These are phyloP conservation scores for Bombylius discolor DNA, from an alignment of 2,888 invertebrate species.

Conservation along the genomic window DNA sequence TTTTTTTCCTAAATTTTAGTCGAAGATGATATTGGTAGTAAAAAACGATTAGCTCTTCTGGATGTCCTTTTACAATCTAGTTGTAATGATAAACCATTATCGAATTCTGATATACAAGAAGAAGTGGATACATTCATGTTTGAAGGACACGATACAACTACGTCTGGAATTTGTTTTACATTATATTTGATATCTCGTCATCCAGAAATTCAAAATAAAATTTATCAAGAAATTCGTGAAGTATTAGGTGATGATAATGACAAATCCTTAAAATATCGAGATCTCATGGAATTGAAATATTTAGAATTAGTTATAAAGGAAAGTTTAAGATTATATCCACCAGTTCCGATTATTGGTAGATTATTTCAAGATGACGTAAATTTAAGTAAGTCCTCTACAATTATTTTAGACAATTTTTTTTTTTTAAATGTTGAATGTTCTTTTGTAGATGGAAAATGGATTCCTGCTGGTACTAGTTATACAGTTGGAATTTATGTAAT, in stretches of 20 bases:
- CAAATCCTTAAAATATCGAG: constrained; percentile 15
- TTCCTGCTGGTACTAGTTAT: constrained; percentile 27
- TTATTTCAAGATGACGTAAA: constrained; percentile 39
- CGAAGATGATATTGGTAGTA: constrained; percentile 35
- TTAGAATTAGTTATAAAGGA: constrained; percentile 56
- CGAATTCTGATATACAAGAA: constrained; percentile 46
- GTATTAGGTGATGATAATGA: constrained; percentile 21
- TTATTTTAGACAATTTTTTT: no score
- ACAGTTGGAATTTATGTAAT: constrained; percentile 27
- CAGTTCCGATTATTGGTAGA: constrained; percentile 49
- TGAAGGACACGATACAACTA: constrained; percentile 38
- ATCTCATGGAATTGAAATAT: constrained; percentile 24
- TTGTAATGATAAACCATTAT: constrained; percentile 42
- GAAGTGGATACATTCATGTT: constrained; percentile 64
- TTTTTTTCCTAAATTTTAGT: not conserved
- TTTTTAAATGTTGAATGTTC: not conserved
- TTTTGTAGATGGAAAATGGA: constrained; percentile 18
- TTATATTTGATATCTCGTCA: constrained; percentile 24
- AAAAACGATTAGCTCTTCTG: constrained; percentile 49
- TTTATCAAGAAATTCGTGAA: constrained; percentile 21
- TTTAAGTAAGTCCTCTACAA: constrained; percentile 37
- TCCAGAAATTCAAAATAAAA: constrained; percentile 23
- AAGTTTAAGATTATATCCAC: constrained; percentile 48
- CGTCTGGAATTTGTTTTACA: constrained; percentile 24
- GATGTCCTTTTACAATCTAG: constrained; percentile 49